Conservation (phyloP, 1,140 invertebrate species). For the Bradysia coprophila region DNA sequence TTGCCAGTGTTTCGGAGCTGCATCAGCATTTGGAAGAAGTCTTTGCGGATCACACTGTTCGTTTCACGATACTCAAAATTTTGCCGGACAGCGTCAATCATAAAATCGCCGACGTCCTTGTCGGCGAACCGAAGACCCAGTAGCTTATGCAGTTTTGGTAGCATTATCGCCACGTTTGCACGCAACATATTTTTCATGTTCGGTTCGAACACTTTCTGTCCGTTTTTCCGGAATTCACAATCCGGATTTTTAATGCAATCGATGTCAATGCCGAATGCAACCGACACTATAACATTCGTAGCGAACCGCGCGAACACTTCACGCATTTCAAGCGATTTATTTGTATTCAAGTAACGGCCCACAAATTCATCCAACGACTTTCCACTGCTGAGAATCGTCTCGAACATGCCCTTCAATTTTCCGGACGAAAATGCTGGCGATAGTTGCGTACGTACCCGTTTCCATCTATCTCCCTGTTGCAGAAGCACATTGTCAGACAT, state of each 20-base stretch:
- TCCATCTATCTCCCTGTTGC: conserved; percentile 23
- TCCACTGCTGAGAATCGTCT: conserved; percentile 11
- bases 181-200: not conserved
- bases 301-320: conserved; percentile 26
- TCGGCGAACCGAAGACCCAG: not conserved
- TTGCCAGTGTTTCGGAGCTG: not conserved
- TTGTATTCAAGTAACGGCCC: not conserved
- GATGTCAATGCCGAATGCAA: conserved; percentile 31
- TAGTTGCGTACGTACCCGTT: conserved; percentile 22
- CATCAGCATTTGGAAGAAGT: conserved; percentile 7
- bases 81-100: conserved; percentile 1
- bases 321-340: conserved; percentile 21
- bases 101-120: not conserved
- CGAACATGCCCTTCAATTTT: conserved; percentile 30
- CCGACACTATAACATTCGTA: conserved; percentile 31
- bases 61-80: conserved; percentile 23
- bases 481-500: conserved; percentile 4
- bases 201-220: conserved; percentile 1
- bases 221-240: conserved; percentile 6
- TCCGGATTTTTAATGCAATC: conserved; percentile 1
- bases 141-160: conserved; percentile 7
- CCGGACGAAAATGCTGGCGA: conserved; percentile 29
- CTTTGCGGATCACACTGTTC: conserved; percentile 22
- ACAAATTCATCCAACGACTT: not conserved
- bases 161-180: not conserved